phyloP scores from a whole-genome alignment of 2,888 invertebrate species.

The Ceraclea dissimilis region DNA sequence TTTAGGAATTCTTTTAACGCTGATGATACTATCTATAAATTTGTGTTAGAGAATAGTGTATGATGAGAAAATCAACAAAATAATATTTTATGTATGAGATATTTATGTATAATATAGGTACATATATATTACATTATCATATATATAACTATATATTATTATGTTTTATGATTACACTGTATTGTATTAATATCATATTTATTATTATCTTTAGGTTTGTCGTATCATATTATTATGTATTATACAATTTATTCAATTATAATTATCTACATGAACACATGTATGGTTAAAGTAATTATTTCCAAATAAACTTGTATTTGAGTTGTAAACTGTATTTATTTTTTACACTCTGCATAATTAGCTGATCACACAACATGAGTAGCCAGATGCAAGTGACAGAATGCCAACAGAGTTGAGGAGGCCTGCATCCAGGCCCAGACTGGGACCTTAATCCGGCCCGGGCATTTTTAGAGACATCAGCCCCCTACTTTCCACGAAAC shows the following conservation, averaged over 20 bases:
- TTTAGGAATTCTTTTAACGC: not conserved
- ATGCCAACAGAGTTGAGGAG: too few relatives aligned
- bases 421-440: too few relatives aligned
- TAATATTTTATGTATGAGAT: not conserved
- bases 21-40: not conserved
- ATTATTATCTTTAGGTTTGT: not conserved
- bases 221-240: slow-evolving; percentile 1
- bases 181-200: not conserved
- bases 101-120: not conserved
- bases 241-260: not conserved
- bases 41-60: not conserved
- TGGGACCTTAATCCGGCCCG: too few relatives aligned
- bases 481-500: too few relatives aligned
- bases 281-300: not conserved
- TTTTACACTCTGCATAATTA: too few relatives aligned
- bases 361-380: too few relatives aligned
- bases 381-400: too few relatives aligned
- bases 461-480: too few relatives aligned
- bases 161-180: not conserved
- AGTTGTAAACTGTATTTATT: not conserved
- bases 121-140: not conserved
- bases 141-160: not conserved
- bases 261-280: not conserved
- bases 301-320: not conserved
- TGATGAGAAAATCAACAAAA: not conserved